Evolutionary conservation across 2,113 vertebrate species (phyloP).

Genomic region (Scatophagus argus): DNA sequence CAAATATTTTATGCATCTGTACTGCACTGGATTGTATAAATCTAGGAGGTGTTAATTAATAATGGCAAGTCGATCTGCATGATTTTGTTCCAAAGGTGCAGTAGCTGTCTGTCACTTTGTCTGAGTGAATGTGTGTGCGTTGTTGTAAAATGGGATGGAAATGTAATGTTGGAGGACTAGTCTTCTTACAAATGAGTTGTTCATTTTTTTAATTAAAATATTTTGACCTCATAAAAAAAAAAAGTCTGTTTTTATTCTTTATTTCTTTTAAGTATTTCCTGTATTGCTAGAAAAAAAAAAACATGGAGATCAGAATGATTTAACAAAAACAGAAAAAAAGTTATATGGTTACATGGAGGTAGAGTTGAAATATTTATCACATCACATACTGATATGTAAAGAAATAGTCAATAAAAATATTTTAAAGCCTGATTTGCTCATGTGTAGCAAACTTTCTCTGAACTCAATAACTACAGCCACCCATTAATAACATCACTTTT

Average conservation of each 20-base stretch:
- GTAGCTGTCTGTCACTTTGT: slow-evolving; percentile 33
- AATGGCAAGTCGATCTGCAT: slow-evolving; percentile 48
- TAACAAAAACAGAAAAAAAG: not conserved
- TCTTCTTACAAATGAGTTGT: slow-evolving; percentile 53
- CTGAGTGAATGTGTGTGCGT: slow-evolving; percentile 41
- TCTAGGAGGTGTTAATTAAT: slow-evolving; percentile 56
- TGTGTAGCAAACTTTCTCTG: not conserved
- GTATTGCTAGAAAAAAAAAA: not conserved
- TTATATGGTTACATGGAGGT: not conserved
- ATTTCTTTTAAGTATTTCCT: no score
- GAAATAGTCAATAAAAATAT: not conserved
- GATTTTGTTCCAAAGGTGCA: slow-evolving; percentile 63
- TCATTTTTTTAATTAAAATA: slow-evolving; percentile 66
- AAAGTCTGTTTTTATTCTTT: no score
- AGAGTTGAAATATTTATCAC: not conserved
- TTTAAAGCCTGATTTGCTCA: not conserved
- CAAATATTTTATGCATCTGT: slow-evolving; percentile 10
- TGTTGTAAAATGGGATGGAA: slow-evolving; percentile 64
- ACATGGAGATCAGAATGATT: not conserved
- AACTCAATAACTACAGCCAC: no score
- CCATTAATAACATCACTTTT: no score
- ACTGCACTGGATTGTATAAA: slow-evolving; percentile 67
- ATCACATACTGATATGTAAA: not conserved
- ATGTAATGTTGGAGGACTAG: slow-evolving; percentile 20
- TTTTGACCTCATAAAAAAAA: slow-evolving; percentile 62